Evolutionary conservation across 2,888 invertebrate species (phyloP).

Genomic region (Thera obeliscata): DNA sequence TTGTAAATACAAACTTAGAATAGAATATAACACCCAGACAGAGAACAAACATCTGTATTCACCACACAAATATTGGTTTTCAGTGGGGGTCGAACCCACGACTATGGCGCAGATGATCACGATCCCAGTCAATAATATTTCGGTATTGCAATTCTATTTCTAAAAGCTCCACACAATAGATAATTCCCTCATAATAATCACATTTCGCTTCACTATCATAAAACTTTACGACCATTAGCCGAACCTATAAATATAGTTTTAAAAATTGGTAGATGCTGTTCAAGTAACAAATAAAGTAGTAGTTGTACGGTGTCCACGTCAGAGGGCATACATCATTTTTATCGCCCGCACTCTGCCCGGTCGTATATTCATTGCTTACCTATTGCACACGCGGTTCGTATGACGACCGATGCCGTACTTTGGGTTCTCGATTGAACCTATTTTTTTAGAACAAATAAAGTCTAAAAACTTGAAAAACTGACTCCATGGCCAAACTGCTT

Average conservation of each 20-base stretch:
- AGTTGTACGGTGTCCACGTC: conserved; percentile 69
- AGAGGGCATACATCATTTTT: conserved; percentile 82
- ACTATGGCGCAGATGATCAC: too few species aligned
- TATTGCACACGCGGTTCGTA: conserved; percentile 74
- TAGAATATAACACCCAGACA: too few species aligned
- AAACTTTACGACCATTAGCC: conserved; percentile 33
- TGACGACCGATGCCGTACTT: conserved; percentile 62
- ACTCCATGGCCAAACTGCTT: too few species aligned
- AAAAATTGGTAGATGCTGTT: conserved; percentile 53
- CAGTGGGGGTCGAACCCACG: too few species aligned
- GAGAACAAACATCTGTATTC: too few species aligned
- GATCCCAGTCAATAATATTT: too few species aligned
- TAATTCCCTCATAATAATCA: conserved; percentile 5
- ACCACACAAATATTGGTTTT: too few species aligned
- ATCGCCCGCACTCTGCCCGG: conserved; percentile 77
- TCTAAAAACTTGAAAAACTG: too few species aligned
- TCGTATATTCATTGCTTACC: conserved; percentile 83
- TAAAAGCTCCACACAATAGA: neutral
- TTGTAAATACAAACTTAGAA: too few species aligned
- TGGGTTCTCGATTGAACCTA: conserved; percentile 44
- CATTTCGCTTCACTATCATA: conserved; percentile 21
- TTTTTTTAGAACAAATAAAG: too few species aligned
- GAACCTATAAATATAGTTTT: conserved; percentile 51
- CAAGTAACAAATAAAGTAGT: conserved; percentile 77
- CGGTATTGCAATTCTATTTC: too few species aligned